Evolutionary conservation across 1,140 invertebrate species (phyloP).

Genomic region (Drosophila persimilis): DNA sequence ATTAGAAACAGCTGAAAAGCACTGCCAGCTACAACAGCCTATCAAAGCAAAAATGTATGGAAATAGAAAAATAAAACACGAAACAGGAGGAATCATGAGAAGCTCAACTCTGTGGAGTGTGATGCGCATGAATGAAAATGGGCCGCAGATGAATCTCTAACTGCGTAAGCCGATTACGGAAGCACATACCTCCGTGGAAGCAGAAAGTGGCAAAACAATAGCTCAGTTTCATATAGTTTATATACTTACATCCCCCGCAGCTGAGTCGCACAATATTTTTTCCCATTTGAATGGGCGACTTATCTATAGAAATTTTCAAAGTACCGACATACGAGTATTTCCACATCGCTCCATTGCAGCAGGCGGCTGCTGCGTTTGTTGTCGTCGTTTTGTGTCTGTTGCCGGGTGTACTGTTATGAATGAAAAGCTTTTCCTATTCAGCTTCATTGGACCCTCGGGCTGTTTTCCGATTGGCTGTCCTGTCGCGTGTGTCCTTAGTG

Average conservation of each 20-base stretch:
- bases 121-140: slow-evolving; percentile 3
- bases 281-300: slow-evolving; percentile 7
- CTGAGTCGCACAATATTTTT: background rate
- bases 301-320: slow-evolving; percentile 21
- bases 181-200: slow-evolving; percentile 1
- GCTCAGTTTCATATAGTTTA: slow-evolving; percentile 11
- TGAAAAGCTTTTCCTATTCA: slow-evolving; percentile 76
- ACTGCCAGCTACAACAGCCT: too few relatives aligned
- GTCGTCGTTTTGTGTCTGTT: slow-evolving; percentile 22
- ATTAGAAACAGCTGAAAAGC: background rate
- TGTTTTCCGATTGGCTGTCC: slow-evolving; percentile 31
- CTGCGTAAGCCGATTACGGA: slow-evolving; percentile 36
- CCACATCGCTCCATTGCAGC: slow-evolving; percentile 32
- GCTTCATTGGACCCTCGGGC: slow-evolving; percentile 43
- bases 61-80: slow-evolving; percentile 3
- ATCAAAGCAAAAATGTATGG: too few relatives aligned
- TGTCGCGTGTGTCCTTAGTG: slow-evolving; percentile 3
- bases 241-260: slow-evolving; percentile 7
- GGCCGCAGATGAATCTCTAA: slow-evolving; percentile 9
- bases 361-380: slow-evolving; percentile 9
- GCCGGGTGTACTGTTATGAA: slow-evolving; percentile 69
- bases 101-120: too few relatives aligned
- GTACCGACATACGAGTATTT: too few relatives aligned
- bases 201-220: slow-evolving; percentile 8
- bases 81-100: slow-evolving; percentile 13